phyloP scores from a whole-genome alignment of 2,113 vertebrate genomes.

The Fukomys damarensis region DNA sequence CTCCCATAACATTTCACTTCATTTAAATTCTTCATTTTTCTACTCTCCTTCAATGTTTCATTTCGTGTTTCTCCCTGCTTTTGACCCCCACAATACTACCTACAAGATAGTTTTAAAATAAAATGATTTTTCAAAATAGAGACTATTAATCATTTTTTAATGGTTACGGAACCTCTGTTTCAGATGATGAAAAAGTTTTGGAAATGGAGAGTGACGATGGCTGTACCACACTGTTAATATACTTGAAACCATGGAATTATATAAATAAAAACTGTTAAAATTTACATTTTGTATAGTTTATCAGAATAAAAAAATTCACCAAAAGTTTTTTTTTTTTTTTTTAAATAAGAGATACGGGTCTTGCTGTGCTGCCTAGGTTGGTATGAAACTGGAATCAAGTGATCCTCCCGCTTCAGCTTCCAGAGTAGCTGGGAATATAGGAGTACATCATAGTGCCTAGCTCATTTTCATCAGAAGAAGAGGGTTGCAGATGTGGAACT shows the following conservation, averaged over 20 bases:
- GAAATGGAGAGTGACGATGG: neutral
- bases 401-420: neutral
- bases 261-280: neutral
- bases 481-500: neutral
- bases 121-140: conserved; percentile 9
- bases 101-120: neutral
- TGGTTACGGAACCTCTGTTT: neutral
- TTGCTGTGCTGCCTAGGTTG: neutral
- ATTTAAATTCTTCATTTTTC: neutral
- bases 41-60: neutral
- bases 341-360: neutral
- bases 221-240: neutral
- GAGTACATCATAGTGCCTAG: neutral
- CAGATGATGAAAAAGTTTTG: neutral
- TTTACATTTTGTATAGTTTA: neutral
- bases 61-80: neutral
- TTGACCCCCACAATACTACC: neutral
- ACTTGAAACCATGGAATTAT: neutral
- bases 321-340: neutral
- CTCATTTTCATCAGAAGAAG: neutral
- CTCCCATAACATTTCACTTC: neutral
- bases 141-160: neutral
- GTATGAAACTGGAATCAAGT: neutral
- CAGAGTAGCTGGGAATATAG: neutral
- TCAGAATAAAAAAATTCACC: neutral